Conservation (phyloP, 2,797 vertebrate species). For the Rhabdophis nuchalis region DNA sequence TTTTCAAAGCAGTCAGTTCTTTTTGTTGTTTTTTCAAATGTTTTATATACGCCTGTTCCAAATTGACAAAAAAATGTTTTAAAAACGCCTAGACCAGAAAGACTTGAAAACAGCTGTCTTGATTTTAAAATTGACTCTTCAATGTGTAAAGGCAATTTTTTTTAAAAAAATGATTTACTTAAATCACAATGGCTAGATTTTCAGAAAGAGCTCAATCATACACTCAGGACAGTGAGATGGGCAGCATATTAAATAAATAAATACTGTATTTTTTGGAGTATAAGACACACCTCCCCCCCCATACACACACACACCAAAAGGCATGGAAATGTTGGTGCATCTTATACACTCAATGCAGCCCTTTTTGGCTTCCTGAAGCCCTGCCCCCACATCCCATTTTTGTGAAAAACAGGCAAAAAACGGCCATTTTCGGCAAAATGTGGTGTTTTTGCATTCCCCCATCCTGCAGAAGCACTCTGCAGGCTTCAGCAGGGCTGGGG, state of each 20-base stretch:
- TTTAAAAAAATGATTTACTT: not conserved
- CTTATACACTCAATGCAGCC: no score
- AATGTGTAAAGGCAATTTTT: not conserved
- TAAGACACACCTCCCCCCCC: no score
- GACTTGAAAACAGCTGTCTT: not conserved
- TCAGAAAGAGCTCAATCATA: not conserved
- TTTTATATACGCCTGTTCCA: conserved; percentile 86
- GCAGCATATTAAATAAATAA: not conserved
- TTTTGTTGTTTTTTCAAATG: conserved; percentile 97
- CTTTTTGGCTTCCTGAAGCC: no score
- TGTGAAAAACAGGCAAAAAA: no score
- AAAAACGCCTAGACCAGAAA: not conserved
- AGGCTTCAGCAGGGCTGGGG: no score
- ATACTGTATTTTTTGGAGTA: no score
- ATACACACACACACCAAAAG: no score
- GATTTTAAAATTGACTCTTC: not conserved
- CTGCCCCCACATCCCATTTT: no score
- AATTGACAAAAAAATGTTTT: not conserved
- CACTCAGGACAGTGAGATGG: not conserved
- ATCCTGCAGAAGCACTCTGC: no score
- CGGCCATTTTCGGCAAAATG: no score
- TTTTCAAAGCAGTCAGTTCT: conserved; percentile 89
- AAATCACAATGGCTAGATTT: not conserved
- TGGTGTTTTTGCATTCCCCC: no score
- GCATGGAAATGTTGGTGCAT: no score